Conservation (phyloP, 2,113 vertebrate species). For the Glaucidium brasilianum region DNA sequence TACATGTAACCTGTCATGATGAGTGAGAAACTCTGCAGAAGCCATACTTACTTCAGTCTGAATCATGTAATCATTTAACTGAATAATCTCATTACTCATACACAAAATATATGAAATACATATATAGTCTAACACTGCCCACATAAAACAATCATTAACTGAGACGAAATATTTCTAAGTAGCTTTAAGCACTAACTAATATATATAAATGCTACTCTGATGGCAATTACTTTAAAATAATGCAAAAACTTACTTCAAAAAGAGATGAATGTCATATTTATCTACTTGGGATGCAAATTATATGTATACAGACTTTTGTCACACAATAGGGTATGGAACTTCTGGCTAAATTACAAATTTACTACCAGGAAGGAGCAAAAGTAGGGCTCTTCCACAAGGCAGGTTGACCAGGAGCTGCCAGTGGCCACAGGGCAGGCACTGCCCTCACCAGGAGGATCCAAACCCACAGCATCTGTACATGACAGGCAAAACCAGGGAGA, state of each 20-base stretch:
- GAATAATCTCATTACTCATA: neutral
- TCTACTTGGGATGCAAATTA: neutral
- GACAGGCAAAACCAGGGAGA: neutral
- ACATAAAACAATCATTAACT: neutral
- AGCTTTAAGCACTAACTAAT: neutral
- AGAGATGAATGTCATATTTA: neutral
- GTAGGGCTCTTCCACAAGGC: neutral
- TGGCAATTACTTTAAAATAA: neutral
- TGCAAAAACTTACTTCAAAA: neutral
- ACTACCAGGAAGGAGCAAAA: neutral
- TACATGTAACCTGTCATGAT: neutral
- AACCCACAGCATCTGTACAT: neutral
- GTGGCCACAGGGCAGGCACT: neutral
- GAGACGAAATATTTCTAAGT: neutral
- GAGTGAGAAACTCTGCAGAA: neutral
- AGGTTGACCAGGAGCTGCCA: neutral
- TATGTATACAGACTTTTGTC: neutral
- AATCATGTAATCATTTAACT: neutral
- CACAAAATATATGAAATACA: neutral
- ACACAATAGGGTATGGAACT: neutral
- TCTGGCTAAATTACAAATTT: neutral
- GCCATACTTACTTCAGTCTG: neutral
- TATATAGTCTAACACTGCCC: neutral
- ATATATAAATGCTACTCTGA: neutral
- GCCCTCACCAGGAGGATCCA: neutral